Base-by-base conservation (phyloP, 2,888 invertebrate genomes). In the Gasteruption jaculator region DNA sequence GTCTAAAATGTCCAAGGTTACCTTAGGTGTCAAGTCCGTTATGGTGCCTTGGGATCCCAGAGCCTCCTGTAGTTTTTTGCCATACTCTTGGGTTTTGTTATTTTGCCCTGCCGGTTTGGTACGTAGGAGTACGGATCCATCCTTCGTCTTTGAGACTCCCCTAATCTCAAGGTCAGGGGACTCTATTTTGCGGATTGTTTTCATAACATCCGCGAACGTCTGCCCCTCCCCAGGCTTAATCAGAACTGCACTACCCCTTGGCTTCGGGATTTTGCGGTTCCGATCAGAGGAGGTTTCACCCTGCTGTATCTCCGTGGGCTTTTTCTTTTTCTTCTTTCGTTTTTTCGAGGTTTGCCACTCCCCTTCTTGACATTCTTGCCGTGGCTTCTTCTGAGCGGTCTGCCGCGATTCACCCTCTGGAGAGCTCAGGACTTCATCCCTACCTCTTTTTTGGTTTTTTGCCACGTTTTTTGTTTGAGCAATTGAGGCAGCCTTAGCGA, bases 1-100 rank as follows among this genome's bases (percentile, higher is more conserved):
- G 38, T 38, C 38, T 31, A 30, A 21, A 31, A 38, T 30, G 22
- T 38, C 38, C 20, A 38, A 2, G 10, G 25, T 26, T 4, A 11
- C 7, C 11, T 10, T 2, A 29, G 37, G 20, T 26, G 19, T 27
- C 16, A 27, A 12, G 7, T 18, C 27, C 8, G 4, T 27, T 5
- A 37, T 29, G 19, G 11, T 37, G 29, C 37, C 37, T 6, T 29
- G 21, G 3, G 27, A 20, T 12, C 38, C 30, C 29, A 30, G 21
- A 3, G 38, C 29, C 20, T 38, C 38, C 30, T 38, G 38, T 8
- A 38, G 18, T n/a, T 6, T 20, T 19, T 21, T 19, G 7, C 38
- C 20, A n/a, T 20, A 37, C 11, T 32, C 18, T n/a, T n/a, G n/a
- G n/a, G 30, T 29, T 21, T 11, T n/a, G 38, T 30, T 30, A 27